Conservation (phyloP, 2,797 vertebrate species). For the Danio aesculapii region DNA sequence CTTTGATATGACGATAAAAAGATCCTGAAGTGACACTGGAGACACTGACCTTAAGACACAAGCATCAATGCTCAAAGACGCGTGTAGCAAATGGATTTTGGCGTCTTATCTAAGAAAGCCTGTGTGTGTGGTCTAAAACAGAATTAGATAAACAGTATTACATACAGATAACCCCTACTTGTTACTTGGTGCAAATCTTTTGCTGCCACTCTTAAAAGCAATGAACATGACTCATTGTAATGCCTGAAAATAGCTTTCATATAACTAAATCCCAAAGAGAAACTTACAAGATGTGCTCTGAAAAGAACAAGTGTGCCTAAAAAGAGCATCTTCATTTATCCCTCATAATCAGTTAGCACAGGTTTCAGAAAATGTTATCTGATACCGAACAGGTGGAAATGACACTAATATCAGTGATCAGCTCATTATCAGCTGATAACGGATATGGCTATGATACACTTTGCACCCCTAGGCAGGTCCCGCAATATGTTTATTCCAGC, state of each 20-base stretch:
- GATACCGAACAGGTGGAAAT: not conserved
- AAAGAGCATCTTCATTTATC: not conserved
- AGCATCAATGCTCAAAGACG: too few species aligned
- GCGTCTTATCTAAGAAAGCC: not conserved
- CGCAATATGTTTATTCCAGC: slow-evolving; percentile 19
- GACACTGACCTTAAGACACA: not conserved
- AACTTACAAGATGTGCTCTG: not conserved
- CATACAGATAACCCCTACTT: not conserved
- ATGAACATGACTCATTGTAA: not conserved
- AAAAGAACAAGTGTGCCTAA: not conserved
- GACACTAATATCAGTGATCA: not conserved
- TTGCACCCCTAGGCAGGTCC: not conserved
- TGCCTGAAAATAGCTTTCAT: not conserved
- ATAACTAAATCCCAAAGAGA: not conserved
- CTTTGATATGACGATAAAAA: not conserved
- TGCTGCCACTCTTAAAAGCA: not conserved
- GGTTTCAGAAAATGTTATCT: not conserved
- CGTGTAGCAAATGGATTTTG: not conserved
- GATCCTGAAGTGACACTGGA: not conserved
- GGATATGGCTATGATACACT: not conserved
- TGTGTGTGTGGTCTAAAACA: not conserved
- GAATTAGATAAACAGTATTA: not conserved
- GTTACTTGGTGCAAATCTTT: not conserved
- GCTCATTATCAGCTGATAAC: not conserved
- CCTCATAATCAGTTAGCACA: not conserved